Conservation (phyloP, 1,140 invertebrate genomes). For the Habropoda laboriosa region DNA sequence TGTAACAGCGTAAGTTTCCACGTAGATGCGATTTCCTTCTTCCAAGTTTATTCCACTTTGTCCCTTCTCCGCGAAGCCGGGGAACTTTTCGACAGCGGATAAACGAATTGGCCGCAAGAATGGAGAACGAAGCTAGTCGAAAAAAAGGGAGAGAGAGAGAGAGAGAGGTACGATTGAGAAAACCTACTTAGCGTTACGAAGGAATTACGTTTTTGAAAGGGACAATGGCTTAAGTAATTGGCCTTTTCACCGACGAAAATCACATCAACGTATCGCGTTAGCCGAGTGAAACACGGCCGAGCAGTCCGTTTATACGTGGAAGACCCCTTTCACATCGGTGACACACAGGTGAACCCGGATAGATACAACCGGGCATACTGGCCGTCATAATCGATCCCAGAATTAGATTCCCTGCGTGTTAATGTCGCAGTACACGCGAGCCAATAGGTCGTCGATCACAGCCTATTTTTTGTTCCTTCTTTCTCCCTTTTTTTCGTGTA, state of each 20-base stretch:
- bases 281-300: neutral
- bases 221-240: neutral
- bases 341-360: constrained; percentile 20
- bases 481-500: neutral
- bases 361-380: neutral
- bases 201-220: neutral
- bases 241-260: neutral
- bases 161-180: neutral
- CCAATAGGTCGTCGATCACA: neutral
- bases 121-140: no score
- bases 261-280: neutral
- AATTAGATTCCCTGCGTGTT: constrained; percentile 25
- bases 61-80: no score
- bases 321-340: constrained; percentile 5
- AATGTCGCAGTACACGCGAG: constrained; percentile 10
- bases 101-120: neutral
- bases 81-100: neutral
- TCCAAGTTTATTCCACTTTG: no score
- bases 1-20: neutral
- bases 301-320: constrained; percentile 4
- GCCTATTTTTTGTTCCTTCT: neutral
- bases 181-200: neutral
- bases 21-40: neutral
- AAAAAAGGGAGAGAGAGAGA: no score
- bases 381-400: constrained; percentile 28